Percentiles rank a stretch among this genome's conserved stretches.
phyloP scores from a whole-genome alignment of 1,140 invertebrate species.

The Drosophila sp. region DNA sequence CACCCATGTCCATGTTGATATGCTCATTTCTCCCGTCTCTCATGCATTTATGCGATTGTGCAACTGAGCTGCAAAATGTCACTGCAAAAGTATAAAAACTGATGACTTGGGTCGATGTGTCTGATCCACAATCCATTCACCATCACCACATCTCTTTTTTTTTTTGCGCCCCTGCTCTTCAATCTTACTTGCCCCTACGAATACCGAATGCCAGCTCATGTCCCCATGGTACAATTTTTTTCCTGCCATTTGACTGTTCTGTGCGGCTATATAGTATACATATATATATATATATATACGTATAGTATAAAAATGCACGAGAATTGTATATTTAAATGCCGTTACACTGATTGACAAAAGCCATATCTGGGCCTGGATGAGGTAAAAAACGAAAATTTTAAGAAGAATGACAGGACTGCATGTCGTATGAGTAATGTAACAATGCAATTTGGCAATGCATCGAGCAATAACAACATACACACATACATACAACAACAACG shows the following conservation, averaged over 20 bases:
- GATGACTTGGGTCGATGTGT: constrained; percentile 76
- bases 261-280: constrained; percentile 21
- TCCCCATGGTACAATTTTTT: constrained; percentile 71
- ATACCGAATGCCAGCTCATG: constrained; percentile 14
- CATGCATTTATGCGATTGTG: constrained; percentile 31
- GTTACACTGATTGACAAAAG: constrained; percentile 74
- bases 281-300: constrained; percentile 37
- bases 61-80: constrained; percentile 47
- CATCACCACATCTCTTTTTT: not conserved
- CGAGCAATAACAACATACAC: constrained; percentile 1
- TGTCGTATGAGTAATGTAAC: constrained; percentile 77
- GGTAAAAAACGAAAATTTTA: constrained; percentile 23
- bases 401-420: constrained; percentile 20
- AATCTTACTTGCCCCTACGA: not conserved
- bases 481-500: too few species aligned
- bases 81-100: constrained; percentile 70
- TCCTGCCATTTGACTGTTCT: constrained; percentile 20
- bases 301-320: constrained; percentile 27
- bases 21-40: not conserved
- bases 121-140: constrained; percentile 44
- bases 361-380: constrained; percentile 46
- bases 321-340: constrained; percentile 70
- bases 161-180: constrained; percentile 18
- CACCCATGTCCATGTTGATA: not conserved
- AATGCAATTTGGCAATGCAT: constrained; percentile 45